Evolutionary conservation across 1,140 invertebrate species (phyloP).

Genomic region (Drosophila kikkawai): DNA sequence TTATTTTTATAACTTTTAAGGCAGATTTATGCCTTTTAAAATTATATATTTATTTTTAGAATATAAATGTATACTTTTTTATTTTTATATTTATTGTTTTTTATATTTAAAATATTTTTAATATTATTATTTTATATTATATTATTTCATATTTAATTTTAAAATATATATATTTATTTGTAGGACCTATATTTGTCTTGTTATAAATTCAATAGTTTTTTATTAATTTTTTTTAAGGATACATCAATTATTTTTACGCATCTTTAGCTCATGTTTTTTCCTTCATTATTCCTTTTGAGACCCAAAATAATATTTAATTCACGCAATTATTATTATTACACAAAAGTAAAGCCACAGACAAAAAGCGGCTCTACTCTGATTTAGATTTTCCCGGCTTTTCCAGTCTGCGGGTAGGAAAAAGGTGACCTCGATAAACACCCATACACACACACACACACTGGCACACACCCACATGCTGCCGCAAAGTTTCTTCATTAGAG

Average conservation of each 20-base stretch:
- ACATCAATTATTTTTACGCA: not conserved
- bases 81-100: no score
- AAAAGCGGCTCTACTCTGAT: slow-evolving; percentile 25
- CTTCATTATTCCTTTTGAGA: not conserved
- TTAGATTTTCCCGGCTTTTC: slow-evolving; percentile 3
- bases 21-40: no score
- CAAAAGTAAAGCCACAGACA: slow-evolving; percentile 12
- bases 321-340: slow-evolving; percentile 21
- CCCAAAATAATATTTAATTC: not conserved
- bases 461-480: slow-evolving; percentile 9
- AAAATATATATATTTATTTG: no score
- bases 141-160: no score
- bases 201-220: not conserved
- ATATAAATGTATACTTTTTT: not conserved
- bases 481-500: slow-evolving; percentile 67
- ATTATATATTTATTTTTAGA: not conserved
- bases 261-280: not conserved
- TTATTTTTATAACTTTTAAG: no score
- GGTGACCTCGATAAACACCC: slow-evolving; percentile 44
- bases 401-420: slow-evolving; percentile 25
- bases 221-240: not conserved
- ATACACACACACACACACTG: not conserved
- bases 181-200: no score
- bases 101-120: no score
- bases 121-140: no score